Evolutionary conservation across 2,888 invertebrate species (phyloP), one percentile per base, ranked within the genome.

Genomic region (Proisotoma minuta): DNA sequence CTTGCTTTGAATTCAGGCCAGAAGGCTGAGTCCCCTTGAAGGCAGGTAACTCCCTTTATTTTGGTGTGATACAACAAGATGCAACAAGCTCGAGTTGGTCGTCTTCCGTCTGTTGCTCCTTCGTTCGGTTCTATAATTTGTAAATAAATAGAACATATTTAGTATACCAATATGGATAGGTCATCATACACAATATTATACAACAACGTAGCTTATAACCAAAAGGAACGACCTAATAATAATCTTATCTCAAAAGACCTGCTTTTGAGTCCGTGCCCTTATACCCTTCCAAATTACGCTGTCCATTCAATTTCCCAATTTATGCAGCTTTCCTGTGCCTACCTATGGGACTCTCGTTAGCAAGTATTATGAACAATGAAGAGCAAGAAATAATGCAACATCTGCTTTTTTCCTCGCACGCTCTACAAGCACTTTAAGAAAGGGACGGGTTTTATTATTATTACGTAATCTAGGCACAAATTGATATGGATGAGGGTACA

Each of bases 81-180:
- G 53, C 43, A 54, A 22, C 24, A 24, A 40, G 56, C n/a, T 56
- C 10, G n/a, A 27, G 28, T n/a, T 39, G 24, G 27, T 22, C 56
- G 56, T 56, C 43, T 40, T 56, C 56, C 56, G 56, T 56, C 56
- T 43, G 56, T 56, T 56, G 43, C 47, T 40, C 27, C 4, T 26
- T 47, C 56, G 18, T n/a, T n/a, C n/a, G 56, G 22, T 40, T 47
- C 56, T 56, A 29, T 56, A 56, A 56, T 56, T 54, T 56, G 43
- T 54, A 54, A 54, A 54, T 56, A 56, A 56, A 40, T 26, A 29
- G n/a, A 26, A 43, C 5, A 43, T n/a, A 43, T 43, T 43, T 43
- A 43, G 43, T 43, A 43, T 43, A 43, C 18, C 43, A 43, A 43
- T 20, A 15, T 43, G 43, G 43, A n/a, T n/a, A n/a, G n/a, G n/a